Evolutionary conservation across 2,888 invertebrate species (phyloP).

Genomic region (Dicyrtoma fusca): DNA sequence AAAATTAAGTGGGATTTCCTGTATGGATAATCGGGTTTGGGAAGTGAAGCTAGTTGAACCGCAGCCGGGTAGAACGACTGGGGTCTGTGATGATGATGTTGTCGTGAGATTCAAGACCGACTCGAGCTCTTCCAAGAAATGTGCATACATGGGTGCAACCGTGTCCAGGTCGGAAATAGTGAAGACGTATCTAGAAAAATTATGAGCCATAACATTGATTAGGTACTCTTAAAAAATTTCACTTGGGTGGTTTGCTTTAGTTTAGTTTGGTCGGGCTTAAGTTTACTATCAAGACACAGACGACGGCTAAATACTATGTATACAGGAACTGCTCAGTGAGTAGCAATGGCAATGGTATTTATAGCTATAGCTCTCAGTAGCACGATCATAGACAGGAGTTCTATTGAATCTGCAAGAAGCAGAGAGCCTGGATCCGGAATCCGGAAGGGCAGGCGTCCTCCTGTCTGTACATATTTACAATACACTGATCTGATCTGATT

Average conservation of each 20-base stretch:
- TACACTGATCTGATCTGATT: too few species aligned
- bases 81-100: conserved; percentile 26
- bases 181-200: conserved; percentile 71
- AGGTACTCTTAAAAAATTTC: conserved; percentile 6
- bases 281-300: too few species aligned
- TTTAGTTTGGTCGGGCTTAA: too few species aligned
- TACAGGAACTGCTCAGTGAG: background rate
- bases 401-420: too few species aligned
- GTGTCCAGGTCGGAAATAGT: conserved; percentile 77
- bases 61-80: conserved; percentile 15
- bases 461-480: too few species aligned
- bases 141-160: conserved; percentile 85
- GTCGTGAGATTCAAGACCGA: conserved; percentile 56
- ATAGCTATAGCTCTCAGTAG: too few species aligned
- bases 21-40: conserved; percentile 66
- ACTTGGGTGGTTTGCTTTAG: background rate
- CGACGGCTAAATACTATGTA: too few species aligned
- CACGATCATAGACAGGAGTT: too few species aligned
- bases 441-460: too few species aligned
- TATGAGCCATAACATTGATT: conserved; percentile 3
- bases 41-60: conserved; percentile 59
- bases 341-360: background rate
- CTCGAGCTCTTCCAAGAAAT: conserved; percentile 70
- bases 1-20: conserved; percentile 61
- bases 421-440: too few species aligned